Base-by-base conservation (phyloP, 2,797 vertebrate species). In the Phataginus tricuspis region DNA sequence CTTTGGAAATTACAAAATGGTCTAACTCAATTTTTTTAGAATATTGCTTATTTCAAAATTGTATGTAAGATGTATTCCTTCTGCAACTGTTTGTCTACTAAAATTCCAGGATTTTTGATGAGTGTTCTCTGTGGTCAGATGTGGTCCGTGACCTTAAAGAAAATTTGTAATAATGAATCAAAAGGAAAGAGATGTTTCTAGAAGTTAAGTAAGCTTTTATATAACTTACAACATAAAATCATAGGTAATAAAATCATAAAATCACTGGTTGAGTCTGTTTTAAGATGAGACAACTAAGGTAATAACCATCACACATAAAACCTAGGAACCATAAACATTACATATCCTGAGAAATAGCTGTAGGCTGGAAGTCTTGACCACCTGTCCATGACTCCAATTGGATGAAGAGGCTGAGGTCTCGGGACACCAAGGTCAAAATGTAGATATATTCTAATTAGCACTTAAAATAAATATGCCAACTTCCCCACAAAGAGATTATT, bases 251-350 rank as follows among this genome's bases (percentile, higher is more conserved):
- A 91, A 85, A 68, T 68, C 29, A 74, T 74, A 94, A 91, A 90
- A 45, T 59, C 2, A 78, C 29, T 85, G 18, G 6, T 23, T 85
- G 13, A 45, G 2, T 75, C 25, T 83, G 0, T 63, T 84, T 95
- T 94, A 87, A 94, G 88, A 86, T 74, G 34, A 83, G n/a, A 77
- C 1, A 29, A 57, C 49, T 12, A 86, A 63, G 31, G 19, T n/a
- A 90, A 93, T 82, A 94, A 86, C 71, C 23, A 92, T 39, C 16
- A 57, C 2, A 88, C 7, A 29, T 77, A 87, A 91, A 86, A 84
- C 23, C 2, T 25, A 71, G 16, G 12, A 31, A 49, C 13, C 12
- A n/a, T 61, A 78, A 78, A 79, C 16, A 64, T 64, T 53, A 49
- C 8, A 49, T 0, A 45, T 87, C 3, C 51, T 86, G 34, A 77